Evolutionary conservation across 2,113 vertebrate genomes (phyloP).

Genomic region (Etheostoma cragini): DNA sequence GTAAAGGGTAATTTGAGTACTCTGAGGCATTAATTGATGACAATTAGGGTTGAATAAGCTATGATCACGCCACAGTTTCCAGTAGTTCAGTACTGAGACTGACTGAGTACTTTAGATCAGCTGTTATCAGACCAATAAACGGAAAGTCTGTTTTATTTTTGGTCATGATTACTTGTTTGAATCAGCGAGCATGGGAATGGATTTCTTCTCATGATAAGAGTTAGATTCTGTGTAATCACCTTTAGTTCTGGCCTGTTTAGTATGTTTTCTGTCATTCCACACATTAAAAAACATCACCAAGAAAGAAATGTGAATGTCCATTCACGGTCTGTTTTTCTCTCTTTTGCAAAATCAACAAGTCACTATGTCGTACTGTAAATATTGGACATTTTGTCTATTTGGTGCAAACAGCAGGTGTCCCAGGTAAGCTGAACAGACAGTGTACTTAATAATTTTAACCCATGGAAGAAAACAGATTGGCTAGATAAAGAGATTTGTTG

Average conservation of each 20-base stretch:
- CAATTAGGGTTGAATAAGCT: slow-evolving; percentile 14
- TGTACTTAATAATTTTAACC: not conserved
- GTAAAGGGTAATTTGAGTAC: slow-evolving; percentile 3
- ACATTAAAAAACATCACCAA: not conserved
- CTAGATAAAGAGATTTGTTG: slow-evolving; percentile 2
- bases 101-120: not conserved
- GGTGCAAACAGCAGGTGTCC: not conserved
- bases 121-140: not conserved
- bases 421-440: not conserved
- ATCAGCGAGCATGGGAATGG: fast-evolving
- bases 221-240: not conserved
- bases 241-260: slow-evolving; percentile 2
- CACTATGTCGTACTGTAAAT: not conserved
- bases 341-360: not conserved
- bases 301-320: not conserved
- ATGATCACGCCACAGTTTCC: not conserved
- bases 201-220: not conserved
- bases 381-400: not conserved
- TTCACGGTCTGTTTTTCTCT: not conserved
- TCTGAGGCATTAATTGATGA: slow-evolving; percentile 1
- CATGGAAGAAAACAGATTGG: not conserved
- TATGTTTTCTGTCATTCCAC: not conserved
- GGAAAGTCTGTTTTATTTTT: no score
- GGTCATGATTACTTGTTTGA: not conserved
- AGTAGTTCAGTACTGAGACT: not conserved